Conservation (phyloP, 1,140 invertebrate genomes). For the Lanistes nyassanus region DNA sequence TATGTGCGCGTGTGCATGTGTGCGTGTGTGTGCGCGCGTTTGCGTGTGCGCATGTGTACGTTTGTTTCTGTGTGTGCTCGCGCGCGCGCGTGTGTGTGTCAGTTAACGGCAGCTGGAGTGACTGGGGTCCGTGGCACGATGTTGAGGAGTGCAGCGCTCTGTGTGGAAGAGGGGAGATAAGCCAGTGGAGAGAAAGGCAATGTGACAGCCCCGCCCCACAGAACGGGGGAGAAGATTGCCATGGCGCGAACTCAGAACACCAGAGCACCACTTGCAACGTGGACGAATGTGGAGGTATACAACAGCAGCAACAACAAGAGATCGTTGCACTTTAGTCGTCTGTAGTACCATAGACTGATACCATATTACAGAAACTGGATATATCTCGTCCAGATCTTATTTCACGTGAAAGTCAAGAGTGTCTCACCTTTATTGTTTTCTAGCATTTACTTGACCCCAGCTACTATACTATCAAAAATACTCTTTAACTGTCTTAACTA, state of each 20-base stretch:
- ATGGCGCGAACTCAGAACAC: slow-evolving; percentile 6
- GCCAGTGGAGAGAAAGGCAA: not conserved
- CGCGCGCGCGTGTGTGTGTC: not conserved
- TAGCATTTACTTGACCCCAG: too few species aligned
- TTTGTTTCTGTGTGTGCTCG: not conserved
- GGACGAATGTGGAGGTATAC: slow-evolving; percentile 15
- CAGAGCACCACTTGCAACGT: slow-evolving; percentile 6
- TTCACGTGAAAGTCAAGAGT: too few species aligned
- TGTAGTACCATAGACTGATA: too few species aligned
- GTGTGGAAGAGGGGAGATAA: slow-evolving; percentile 16
- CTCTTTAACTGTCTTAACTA: too few species aligned
- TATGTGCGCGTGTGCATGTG: not conserved
- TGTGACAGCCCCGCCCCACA: slow-evolving; percentile 21
- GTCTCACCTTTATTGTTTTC: too few species aligned
- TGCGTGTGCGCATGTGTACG: not conserved
- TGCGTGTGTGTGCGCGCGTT: not conserved
- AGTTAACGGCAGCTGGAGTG: slow-evolving; percentile 25
- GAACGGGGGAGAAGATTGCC: slow-evolving; percentile 13
- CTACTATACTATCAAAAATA: too few species aligned
- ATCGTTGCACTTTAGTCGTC: too few species aligned
- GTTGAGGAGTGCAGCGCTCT: slow-evolving; percentile 8
- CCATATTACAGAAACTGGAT: too few species aligned
- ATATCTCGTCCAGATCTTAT: too few species aligned
- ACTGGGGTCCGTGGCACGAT: not conserved
- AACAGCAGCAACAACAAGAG: too few species aligned